Conservation (phyloP, 2,113 vertebrate species). For the Brienomyrus longianalis region DNA sequence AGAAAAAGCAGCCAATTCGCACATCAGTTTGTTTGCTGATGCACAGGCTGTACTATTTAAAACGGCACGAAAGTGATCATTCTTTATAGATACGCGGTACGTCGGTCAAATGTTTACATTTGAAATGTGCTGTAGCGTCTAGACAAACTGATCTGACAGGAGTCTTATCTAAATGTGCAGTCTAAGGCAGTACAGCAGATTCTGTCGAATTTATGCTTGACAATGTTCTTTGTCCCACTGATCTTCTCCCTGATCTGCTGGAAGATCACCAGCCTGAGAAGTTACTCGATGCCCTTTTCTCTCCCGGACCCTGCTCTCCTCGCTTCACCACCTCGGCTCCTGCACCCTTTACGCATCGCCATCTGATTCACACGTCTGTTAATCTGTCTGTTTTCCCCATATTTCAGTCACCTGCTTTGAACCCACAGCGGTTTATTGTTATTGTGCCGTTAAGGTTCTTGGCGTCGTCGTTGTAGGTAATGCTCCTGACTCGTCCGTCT, state of each 20-base stretch:
- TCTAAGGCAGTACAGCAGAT: conserved; percentile 16
- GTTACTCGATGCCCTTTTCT: not conserved
- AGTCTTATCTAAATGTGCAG: not conserved
- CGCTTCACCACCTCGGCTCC: not conserved
- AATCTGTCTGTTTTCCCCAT: not conserved
- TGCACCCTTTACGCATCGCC: not conserved
- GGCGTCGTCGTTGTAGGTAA: conserved; percentile 36
- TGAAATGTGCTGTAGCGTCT: not conserved
- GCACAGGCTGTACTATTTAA: not conserved
- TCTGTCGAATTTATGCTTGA: not conserved
- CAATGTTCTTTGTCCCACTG: not conserved
- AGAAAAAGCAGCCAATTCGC: not conserved
- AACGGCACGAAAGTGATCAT: not conserved
- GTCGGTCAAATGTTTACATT: not conserved
- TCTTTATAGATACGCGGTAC: not conserved
- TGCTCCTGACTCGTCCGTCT: not conserved
- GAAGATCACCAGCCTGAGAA: not conserved
- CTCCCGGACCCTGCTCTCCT: not conserved
- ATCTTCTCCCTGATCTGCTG: not conserved
- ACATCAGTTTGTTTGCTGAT: not conserved
- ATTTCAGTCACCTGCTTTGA: not conserved
- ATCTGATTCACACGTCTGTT: not conserved
- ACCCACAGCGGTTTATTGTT: not conserved
- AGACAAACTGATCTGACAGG: not conserved
- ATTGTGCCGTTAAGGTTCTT: not conserved